Evolutionary conservation across 2,797 vertebrate species (phyloP), one percentile per base, ranked within the genome.

Genomic region (Muraenolepis orangiensis): DNA sequence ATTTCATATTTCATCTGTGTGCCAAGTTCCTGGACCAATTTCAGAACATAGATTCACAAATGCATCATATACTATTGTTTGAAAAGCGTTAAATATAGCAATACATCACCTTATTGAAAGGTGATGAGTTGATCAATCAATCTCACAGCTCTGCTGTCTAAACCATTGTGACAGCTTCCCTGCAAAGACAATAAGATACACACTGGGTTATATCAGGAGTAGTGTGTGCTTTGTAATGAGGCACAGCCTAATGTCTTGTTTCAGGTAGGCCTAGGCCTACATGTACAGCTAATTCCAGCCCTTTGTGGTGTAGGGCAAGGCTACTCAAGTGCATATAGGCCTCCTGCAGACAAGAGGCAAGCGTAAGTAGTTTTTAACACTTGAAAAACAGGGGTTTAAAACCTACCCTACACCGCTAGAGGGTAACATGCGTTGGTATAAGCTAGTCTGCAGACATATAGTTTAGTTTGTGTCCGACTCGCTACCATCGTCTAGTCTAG

Each of bases 151-250:
- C n/a, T 76, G 83, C 83, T 76, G 75, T 57, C 72, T 40, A 81
- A 87, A 88, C 81, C 87, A 70, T 82, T 66, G 73, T 78, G 82
- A 90, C 84, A 85, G 83, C 80, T 86, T 76, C 82, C 76, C 86
- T 91, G 90, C 61, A 68, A 80, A 90, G 73, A 88, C 69, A 89
- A 4, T 85, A 81, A 79, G 72, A 42, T 75, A 85, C 84, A 83
- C 70, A 67, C 61, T 34, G 32, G 3, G 42, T 77, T 77, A 80
- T 67, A n/a, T n/a, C n/a, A n/a, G n/a, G n/a, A n/a, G n/a, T n/a
- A n/a, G n/a, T n/a, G 74, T 74, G 73, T 76, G 67, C 71, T 36
- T 23, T 69, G n/a, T 36, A 68, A 68, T 30, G 31, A 30, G 18
- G 29, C 66, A 29, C 1, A 31, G 20, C 16, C 4, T 12, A 66